Evolutionary conservation across 35 echinoderm and acorn worm species (phyloP).

Genomic region (Nesometra sesokonis): DNA sequence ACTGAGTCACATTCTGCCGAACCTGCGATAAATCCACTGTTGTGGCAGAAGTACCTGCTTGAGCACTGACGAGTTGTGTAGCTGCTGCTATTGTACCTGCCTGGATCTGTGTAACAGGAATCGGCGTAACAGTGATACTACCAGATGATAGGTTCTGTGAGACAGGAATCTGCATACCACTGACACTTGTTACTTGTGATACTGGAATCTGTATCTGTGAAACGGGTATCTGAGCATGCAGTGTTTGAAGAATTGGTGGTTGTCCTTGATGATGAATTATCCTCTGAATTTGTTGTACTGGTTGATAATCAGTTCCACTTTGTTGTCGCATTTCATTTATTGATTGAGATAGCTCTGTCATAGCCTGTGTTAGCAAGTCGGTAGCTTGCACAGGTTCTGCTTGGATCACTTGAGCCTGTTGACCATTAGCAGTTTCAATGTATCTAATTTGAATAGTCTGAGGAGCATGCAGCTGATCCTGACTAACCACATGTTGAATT

Average conservation of each 20-base stretch:
- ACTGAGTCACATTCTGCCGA: slow-evolving; percentile 24
- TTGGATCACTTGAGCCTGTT: slow-evolving; percentile 41
- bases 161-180: slow-evolving; percentile 23
- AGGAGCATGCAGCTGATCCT: not conserved
- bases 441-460: slow-evolving; percentile 31
- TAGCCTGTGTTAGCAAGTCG: slow-evolving; percentile 84
- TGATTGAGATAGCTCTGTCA: slow-evolving; percentile 83
- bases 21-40: slow-evolving; percentile 5
- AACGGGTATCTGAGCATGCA: slow-evolving; percentile 12
- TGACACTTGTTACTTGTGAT: slow-evolving; percentile 18
- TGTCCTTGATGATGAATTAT: slow-evolving; percentile 28
- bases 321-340: slow-evolving; percentile 54
- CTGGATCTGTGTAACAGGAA: slow-evolving; percentile 32
- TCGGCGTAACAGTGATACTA: slow-evolving; percentile 35
- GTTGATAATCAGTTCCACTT: slow-evolving; percentile 46
- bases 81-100: slow-evolving; percentile 6
- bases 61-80: not conserved
- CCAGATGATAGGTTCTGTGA: slow-evolving; percentile 34
- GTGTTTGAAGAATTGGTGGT: slow-evolving; percentile 40
- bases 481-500: not conserved
- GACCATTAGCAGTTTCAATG: slow-evolving; percentile 42
- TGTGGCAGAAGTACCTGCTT: not conserved
- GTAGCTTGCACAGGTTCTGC: slow-evolving; percentile 76
- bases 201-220: slow-evolving; percentile 41
- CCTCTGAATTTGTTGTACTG: slow-evolving; percentile 68